A percentile compares a stretch with the other conserved stretches of the same genome.
These are phyloP conservation scores for Dermatophagoides farinae DNA, from an alignment of 1,140 invertebrate species.

Conservation along the genomic window DNA sequence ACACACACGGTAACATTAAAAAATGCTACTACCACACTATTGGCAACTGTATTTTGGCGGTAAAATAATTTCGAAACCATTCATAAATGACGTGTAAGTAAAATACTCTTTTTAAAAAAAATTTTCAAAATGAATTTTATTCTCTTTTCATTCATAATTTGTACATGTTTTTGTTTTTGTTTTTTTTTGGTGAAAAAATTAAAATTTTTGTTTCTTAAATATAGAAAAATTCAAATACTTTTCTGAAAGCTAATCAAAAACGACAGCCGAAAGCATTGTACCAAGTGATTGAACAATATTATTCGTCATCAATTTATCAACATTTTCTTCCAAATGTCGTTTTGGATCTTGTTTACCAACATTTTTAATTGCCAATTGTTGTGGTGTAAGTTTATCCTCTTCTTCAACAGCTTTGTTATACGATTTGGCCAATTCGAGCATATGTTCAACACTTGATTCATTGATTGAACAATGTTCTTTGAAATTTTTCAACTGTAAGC, in stretches of 20 bases:
- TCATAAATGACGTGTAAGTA: too few species aligned
- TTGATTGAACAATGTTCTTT: slow-evolving; percentile 68
- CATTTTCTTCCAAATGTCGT: slow-evolving; percentile 94
- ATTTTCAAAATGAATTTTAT: too few species aligned
- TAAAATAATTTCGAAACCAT: too few species aligned
- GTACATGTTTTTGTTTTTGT: too few species aligned
- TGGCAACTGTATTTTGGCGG: too few species aligned
- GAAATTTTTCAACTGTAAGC: slow-evolving; percentile 81
- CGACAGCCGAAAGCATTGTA: slow-evolving; percentile 93
- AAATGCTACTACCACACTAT: too few species aligned
- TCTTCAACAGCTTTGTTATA: slow-evolving; percentile 98
- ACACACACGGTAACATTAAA: too few species aligned
- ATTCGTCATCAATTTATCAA: slow-evolving; percentile 85
- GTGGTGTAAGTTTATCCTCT: slow-evolving; percentile 99
- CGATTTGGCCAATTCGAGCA: slow-evolving; percentile 91
- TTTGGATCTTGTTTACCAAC: slow-evolving; percentile 99
- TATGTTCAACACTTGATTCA: slow-evolving; percentile 75
- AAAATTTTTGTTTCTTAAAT: too few species aligned
- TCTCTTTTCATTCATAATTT: too few species aligned
- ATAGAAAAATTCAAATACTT: too few species aligned
- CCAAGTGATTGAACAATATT: slow-evolving; percentile 98
- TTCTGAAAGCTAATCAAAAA: slow-evolving; percentile 69
- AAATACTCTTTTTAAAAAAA: too few species aligned
- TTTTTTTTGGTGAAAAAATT: too few species aligned
- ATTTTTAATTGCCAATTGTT: slow-evolving; percentile 97